Evolutionary conservation across 1,140 invertebrate genomes (phyloP).

Genomic region (Nephila pilipes): DNA sequence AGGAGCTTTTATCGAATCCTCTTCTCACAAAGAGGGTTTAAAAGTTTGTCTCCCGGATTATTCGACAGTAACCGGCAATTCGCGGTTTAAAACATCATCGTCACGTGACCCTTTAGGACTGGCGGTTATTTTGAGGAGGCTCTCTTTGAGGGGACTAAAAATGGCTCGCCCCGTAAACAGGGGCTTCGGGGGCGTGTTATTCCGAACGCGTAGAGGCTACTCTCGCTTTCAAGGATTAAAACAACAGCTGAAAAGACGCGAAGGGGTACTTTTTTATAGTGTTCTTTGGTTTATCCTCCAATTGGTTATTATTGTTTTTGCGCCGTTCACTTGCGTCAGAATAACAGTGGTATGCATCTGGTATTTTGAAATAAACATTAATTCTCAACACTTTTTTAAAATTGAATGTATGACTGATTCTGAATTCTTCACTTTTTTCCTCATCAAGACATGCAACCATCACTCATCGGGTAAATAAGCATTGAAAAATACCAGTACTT

Average conservation of each 20-base stretch:
- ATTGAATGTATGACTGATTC: no score
- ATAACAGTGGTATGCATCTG: no score
- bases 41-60: slow-evolving; percentile 20
- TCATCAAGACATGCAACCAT: no score
- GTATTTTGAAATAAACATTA: no score
- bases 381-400: no score
- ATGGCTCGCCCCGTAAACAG: slow-evolving; percentile 58
- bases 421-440: no score
- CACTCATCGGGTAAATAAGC: no score
- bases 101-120: slow-evolving; percentile 51
- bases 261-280: background rate
- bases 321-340: no score
- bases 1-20: background rate
- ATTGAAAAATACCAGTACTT: no score
- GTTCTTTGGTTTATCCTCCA: background rate
- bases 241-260: slow-evolving; percentile 43
- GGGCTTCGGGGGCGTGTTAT: slow-evolving; percentile 41
- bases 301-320: background rate
- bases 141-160: slow-evolving; percentile 60
- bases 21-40: slow-evolving; percentile 6
- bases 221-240: slow-evolving; percentile 63
- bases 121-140: slow-evolving; percentile 42
- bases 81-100: slow-evolving; percentile 58
- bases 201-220: slow-evolving; percentile 32
- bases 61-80: slow-evolving; percentile 33